A percentile compares a stretch with the other conserved stretches of the same genome.
Evolutionary conservation across 2,113 vertebrate genomes (phyloP).

Genomic region (pig (Sus scrofa)): DNA sequence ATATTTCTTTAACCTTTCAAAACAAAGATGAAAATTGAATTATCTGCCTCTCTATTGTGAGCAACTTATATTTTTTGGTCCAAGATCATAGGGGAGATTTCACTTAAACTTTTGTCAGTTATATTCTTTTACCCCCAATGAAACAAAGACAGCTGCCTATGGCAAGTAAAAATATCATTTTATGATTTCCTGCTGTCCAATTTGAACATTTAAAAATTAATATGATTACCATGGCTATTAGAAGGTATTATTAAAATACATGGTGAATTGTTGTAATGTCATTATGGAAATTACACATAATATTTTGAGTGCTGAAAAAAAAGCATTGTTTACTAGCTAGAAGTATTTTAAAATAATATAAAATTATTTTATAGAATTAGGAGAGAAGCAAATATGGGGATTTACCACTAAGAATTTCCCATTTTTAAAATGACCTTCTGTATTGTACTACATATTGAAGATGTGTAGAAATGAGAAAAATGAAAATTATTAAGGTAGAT

Average conservation of each 20-base stretch:
- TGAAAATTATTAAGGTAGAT: neutral
- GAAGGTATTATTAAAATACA: neutral
- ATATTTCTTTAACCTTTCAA: slow-evolving; percentile 49
- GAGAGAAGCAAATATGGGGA: neutral
- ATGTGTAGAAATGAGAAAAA: neutral
- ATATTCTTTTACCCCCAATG: neutral
- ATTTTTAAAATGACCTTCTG: neutral
- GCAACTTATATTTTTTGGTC: neutral
- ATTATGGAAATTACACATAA: neutral
- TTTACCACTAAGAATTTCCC: neutral
- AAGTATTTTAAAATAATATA: neutral
- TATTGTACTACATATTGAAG: neutral
- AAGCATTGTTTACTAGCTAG: neutral
- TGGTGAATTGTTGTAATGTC: neutral
- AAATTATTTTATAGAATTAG: neutral
- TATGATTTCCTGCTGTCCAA: neutral
- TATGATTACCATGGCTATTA: neutral
- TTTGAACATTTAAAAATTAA: neutral
- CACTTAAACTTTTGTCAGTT: neutral
- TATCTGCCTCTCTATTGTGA: neutral
- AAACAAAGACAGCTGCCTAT: neutral
- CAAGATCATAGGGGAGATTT: accelerated
- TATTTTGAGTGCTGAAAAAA: neutral
- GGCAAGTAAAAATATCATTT: slow-evolving; percentile 18
- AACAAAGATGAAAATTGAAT: neutral